A percentile compares a stretch with the other conserved stretches of the same genome.
These are phyloP conservation scores for Melipona bicolor DNA, from an alignment of 2,888 invertebrate genomes.

Conservation along the genomic window DNA sequence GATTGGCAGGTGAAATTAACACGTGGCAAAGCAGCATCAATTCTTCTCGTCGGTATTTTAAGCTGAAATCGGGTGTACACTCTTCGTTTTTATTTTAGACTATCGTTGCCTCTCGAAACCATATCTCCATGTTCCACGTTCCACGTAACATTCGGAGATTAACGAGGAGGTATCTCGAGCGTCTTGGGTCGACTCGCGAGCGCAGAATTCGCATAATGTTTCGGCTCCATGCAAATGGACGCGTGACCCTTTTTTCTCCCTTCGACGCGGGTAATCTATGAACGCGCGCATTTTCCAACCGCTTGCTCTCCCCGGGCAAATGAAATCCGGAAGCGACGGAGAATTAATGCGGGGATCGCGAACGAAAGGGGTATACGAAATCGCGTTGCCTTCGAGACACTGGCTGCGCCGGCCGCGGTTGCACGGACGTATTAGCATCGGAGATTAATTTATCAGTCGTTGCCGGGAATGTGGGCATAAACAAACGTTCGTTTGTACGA, in stretches of 20 bases:
- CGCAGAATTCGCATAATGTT: slow-evolving; percentile 15
- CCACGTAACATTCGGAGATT: slow-evolving; percentile 10
- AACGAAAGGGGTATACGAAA: slow-evolving; percentile 53
- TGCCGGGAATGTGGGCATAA: slow-evolving; percentile 65
- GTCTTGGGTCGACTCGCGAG: background rate
- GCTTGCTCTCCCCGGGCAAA: slow-evolving; percentile 21
- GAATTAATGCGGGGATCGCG: slow-evolving; percentile 65
- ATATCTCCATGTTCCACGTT: background rate
- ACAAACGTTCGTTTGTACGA: slow-evolving; percentile 63
- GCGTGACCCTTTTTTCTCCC: background rate
- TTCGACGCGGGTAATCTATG: background rate
- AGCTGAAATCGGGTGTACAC: background rate
- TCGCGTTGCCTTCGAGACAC: slow-evolving; percentile 46
- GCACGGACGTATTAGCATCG: slow-evolving; percentile 66
- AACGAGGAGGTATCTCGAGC: background rate
- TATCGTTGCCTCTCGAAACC: slow-evolving; percentile 5
- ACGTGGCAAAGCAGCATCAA: no score
- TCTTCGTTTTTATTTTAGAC: background rate
- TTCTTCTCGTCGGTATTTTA: background rate
- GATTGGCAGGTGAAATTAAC: slow-evolving; percentile 29
- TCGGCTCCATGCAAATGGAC: slow-evolving; percentile 27
- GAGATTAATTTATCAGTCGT: slow-evolving; percentile 73
- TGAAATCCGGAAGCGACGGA: slow-evolving; percentile 69
- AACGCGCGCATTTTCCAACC: slow-evolving; percentile 25
- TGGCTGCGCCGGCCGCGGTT: slow-evolving; percentile 45